phyloP scores from a whole-genome alignment of 2,113 vertebrate genomes.

The Lagopus muta region DNA sequence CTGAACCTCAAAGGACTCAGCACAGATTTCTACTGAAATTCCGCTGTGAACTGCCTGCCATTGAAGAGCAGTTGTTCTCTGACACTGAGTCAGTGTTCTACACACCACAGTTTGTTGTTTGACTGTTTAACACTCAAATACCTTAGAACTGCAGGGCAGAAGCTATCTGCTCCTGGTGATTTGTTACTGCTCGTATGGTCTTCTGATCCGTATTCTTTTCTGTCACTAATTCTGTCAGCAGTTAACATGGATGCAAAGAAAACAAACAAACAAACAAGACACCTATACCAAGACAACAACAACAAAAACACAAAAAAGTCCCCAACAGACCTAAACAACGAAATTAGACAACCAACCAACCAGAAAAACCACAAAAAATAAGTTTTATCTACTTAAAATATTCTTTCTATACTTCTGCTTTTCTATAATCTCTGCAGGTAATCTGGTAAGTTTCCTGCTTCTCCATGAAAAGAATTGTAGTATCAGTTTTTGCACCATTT shows the following conservation, averaged over 20 bases:
- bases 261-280: background rate
- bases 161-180: constrained; percentile 21
- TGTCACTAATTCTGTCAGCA: background rate
- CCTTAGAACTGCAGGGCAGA: background rate
- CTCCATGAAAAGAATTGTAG: background rate
- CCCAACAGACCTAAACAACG: too few species aligned
- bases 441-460: background rate
- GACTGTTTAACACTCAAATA: background rate
- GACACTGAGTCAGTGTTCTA: background rate
- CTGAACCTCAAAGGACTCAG: background rate
- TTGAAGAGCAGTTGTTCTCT: background rate
- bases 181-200: background rate
- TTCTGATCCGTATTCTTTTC: constrained; percentile 14
- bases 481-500: background rate
- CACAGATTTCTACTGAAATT: background rate
- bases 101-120: background rate
- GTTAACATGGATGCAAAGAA: background rate
- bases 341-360: background rate
- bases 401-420: background rate
- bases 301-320: background rate
- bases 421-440: background rate
- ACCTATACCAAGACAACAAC: background rate
- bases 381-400: background rate
- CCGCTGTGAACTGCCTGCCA: background rate
- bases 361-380: background rate